Base-by-base conservation (phyloP, 1,140 invertebrate species). In the Anastatus disparis region DNA sequence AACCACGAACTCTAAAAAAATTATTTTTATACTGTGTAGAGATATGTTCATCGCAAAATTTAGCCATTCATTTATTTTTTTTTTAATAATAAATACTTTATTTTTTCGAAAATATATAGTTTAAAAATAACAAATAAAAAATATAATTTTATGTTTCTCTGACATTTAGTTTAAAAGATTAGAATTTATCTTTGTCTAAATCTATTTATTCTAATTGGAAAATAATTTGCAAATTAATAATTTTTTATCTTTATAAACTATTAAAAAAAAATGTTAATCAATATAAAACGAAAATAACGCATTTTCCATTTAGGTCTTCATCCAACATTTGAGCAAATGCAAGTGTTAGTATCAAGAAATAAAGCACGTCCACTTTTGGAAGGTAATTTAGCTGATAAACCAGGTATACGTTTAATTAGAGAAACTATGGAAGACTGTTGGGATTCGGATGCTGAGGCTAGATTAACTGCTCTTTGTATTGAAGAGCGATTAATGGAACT, bases 391-490 rank as follows among this genome's bases (percentile, higher is more conserved):
- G 71, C 80, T 1, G 81, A 84, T 64, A 81, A 79, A 62, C 89
- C 91, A 1, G 90, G 93, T 20, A 87, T 92, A 4, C 89, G 92
- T 70, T 87, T 94, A 20, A 89, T 96, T 38, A 90, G 89, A 67
- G 95, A 96, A 86, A 97, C 95, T 0, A 94, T 96, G 73, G 94
- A 96, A 82, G 95, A 97, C 79, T 97, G 95, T 85, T 97, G 95
- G 95, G 96, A 97, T 83, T 92, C 95, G 68, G 96, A 97, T 84
- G 94, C 95, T 0, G 96, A 97, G 79, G 96, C 96, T 8, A 89
- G 96, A 71, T 86, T 97, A 38, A 96, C 95, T 12, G 93, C 95
- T 2, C 87, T 96, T 8, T 97, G 95, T 84, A 95, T 96, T 9
- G 93, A 95, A 76, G 95, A 97, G 82, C 87, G 95, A 29, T 88